Conservation (phyloP, 2,888 invertebrate genomes). For the Cyaniris semiargus region DNA sequence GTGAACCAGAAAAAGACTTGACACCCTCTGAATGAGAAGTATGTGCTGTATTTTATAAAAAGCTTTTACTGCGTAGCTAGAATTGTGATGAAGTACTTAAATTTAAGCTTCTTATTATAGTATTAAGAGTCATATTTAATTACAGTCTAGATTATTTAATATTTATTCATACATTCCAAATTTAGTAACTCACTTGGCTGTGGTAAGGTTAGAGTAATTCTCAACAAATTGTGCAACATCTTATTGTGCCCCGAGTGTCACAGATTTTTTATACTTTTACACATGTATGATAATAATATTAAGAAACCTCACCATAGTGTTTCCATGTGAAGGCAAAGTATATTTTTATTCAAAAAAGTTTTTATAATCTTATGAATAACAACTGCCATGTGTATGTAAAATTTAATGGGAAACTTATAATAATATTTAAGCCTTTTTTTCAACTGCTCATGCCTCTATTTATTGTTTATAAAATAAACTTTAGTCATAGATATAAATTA, state of each 20-base stretch:
- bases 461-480: conserved; percentile 9
- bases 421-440: neutral
- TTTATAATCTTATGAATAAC: neutral
- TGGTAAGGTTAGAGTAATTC: conserved; percentile 45
- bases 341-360: neutral
- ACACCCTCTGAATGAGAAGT: conserved; percentile 83
- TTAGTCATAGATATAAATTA: neutral
- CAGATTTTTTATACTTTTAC: neutral
- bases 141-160: conserved; percentile 47
- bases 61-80: conserved; percentile 63
- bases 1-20: conserved; percentile 86
- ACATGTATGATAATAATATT: conserved; percentile 12
- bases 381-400: conserved; percentile 27
- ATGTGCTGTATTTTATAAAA: conserved; percentile 39
- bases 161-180: conserved; percentile 71
- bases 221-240: neutral
- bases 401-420: neutral
- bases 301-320: neutral
- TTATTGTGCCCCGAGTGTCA: neutral
- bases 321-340: neutral
- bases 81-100: conserved; percentile 77
- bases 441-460: neutral
- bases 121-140: conserved; percentile 57
- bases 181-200: conserved; percentile 65
- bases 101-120: conserved; percentile 72